Percentiles rank a stretch among this genome's conserved stretches.
Conservation (phyloP, 2,113 vertebrate species). For the Sitta europaea region DNA sequence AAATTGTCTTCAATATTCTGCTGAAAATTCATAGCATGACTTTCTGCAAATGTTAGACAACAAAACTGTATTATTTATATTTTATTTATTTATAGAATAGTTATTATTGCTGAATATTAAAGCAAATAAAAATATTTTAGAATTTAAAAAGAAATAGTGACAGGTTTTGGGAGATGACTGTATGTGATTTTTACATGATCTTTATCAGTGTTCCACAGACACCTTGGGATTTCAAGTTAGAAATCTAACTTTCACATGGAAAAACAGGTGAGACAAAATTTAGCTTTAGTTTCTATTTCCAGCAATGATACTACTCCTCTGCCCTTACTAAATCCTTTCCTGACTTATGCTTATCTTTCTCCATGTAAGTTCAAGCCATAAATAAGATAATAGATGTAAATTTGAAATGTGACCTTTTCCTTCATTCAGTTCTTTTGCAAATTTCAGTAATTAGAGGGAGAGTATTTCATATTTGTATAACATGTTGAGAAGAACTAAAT, state of each 20-base stretch:
- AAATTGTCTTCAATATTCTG: not conserved
- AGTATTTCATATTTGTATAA: not conserved
- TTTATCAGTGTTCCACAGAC: not conserved
- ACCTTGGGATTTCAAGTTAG: not conserved
- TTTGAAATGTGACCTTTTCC: not conserved
- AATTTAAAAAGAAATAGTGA: not conserved
- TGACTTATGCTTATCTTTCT: not conserved
- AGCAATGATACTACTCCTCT: not conserved
- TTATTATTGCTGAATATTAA: not conserved
- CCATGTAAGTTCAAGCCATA: not conserved
- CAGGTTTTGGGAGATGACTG: not conserved
- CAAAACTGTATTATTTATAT: not conserved
- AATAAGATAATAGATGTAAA: not conserved
- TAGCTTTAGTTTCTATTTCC: not conserved
- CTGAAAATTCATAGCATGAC: not conserved
- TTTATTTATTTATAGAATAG: not conserved
- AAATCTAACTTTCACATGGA: not conserved
- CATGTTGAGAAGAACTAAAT: not conserved
- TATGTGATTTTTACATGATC: not conserved
- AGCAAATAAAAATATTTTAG: not conserved
- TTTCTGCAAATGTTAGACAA: not conserved
- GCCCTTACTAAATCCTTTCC: not conserved
- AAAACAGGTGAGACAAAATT: not conserved
- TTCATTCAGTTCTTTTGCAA: not conserved
- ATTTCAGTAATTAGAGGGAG: not conserved